These are phyloP conservation scores for Chymomyza procnemis DNA, from an alignment of 2,888 invertebrate genomes.

Conservation along the genomic window DNA sequence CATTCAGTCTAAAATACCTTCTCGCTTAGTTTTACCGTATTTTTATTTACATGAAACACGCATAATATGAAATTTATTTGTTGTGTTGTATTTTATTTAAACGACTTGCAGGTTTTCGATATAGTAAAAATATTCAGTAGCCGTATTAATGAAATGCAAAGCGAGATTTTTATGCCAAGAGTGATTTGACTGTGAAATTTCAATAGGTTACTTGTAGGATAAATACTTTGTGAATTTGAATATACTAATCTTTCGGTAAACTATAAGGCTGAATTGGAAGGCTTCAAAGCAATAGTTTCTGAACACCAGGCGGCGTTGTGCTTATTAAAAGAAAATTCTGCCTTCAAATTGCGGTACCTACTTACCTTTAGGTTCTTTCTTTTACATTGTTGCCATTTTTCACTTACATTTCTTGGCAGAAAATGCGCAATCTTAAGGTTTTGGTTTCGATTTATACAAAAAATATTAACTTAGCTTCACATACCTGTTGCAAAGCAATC, in stretches of 20 bases:
- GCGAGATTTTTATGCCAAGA: neutral
- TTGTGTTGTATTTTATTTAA: neutral
- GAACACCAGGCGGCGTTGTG: no score
- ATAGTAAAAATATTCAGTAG: neutral
- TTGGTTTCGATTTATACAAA: no score
- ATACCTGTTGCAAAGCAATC: slow-evolving; percentile 2
- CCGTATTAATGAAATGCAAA: neutral
- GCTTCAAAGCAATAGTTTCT: neutral
- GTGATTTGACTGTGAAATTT: neutral
- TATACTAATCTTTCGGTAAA: no score
- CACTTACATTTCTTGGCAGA: neutral
- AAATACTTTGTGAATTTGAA: neutral
- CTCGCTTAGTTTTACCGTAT: neutral
- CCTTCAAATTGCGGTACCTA: no score
- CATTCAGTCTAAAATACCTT: neutral
- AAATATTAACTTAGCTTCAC: neutral
- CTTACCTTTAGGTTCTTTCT: neutral
- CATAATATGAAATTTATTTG: neutral
- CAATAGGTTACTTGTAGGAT: neutral
- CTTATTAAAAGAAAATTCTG: no score
- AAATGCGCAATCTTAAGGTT: no score
- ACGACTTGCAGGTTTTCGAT: neutral
- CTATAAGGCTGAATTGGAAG: no score
- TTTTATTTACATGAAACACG: neutral
- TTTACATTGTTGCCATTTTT: slow-evolving; percentile 2